phyloP scores from a whole-genome alignment of 2,113 vertebrate species.

The Anarhynchus alexandrinus region DNA sequence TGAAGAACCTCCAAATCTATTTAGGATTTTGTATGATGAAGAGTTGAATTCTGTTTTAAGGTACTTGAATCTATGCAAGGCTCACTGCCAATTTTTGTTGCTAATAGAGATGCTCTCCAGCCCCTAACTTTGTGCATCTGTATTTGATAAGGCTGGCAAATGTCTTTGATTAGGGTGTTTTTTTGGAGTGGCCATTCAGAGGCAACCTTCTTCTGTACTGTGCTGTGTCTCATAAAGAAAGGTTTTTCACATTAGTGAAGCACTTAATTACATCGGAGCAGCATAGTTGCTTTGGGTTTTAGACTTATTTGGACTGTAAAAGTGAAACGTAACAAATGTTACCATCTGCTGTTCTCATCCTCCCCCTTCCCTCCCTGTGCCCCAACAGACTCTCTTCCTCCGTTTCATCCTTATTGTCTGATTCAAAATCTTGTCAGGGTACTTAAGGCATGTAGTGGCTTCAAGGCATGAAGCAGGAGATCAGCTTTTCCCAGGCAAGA shows the following conservation, averaged over 20 bases:
- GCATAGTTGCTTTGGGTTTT: conserved; percentile 43
- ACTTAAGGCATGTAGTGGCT: conserved; percentile 43
- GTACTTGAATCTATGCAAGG: conserved; percentile 26
- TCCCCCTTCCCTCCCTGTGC: neutral
- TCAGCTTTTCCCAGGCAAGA: conserved; percentile 5
- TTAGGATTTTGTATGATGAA: conserved; percentile 46
- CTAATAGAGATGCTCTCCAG: conserved; percentile 47
- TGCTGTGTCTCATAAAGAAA: conserved; percentile 66
- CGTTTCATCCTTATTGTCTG: conserved; percentile 52
- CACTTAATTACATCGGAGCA: conserved; percentile 64
- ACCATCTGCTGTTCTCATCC: neutral
- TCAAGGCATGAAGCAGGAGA: conserved; percentile 41
- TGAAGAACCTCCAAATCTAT: conserved; percentile 63
- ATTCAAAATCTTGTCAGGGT: conserved; percentile 53
- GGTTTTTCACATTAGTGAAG: conserved; percentile 65
- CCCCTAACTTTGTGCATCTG: conserved; percentile 62
- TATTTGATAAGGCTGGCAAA: conserved; percentile 72
- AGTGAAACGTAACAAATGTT: neutral
- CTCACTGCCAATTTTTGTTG: conserved; percentile 62
- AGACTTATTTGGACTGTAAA: conserved; percentile 56
- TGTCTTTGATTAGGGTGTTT: conserved; percentile 72
- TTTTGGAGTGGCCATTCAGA: conserved; percentile 63
- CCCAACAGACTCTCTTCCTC: neutral
- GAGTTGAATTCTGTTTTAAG: conserved; percentile 65
- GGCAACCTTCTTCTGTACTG: conserved; percentile 50